Evolutionary conservation across 2,113 vertebrate genomes (phyloP).

Genomic region (Nyctereutes procyonoides): DNA sequence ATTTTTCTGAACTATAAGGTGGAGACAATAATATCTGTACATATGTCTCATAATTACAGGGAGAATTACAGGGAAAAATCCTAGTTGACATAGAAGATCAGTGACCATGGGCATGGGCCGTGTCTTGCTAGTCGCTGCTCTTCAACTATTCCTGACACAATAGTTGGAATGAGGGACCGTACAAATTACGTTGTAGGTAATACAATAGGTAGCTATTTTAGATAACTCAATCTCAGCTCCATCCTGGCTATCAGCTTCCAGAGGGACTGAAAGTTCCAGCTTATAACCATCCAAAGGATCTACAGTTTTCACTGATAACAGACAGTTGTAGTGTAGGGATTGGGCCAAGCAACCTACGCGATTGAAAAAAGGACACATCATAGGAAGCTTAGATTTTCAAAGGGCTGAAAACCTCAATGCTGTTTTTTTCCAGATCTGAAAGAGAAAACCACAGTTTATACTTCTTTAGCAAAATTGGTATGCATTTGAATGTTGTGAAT

Average conservation of each 20-base stretch:
- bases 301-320: background rate
- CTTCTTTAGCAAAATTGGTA: background rate
- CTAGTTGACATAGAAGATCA: background rate
- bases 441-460: background rate
- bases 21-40: background rate
- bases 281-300: background rate
- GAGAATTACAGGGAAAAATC: background rate
- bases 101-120: background rate
- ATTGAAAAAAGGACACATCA: background rate
- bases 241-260: background rate
- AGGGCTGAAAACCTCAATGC: background rate
- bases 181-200: background rate
- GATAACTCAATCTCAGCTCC: background rate
- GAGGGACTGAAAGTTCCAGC: background rate
- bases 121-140: background rate
- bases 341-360: background rate
- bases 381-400: background rate
- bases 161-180: background rate
- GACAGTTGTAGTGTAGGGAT: background rate
- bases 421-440: background rate
- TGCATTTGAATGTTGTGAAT: background rate
- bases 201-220: background rate
- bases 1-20: background rate
- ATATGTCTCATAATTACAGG: background rate
- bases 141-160: background rate